Conservation (phyloP, 2,888 invertebrate species). For the Acholoe squamosa region DNA sequence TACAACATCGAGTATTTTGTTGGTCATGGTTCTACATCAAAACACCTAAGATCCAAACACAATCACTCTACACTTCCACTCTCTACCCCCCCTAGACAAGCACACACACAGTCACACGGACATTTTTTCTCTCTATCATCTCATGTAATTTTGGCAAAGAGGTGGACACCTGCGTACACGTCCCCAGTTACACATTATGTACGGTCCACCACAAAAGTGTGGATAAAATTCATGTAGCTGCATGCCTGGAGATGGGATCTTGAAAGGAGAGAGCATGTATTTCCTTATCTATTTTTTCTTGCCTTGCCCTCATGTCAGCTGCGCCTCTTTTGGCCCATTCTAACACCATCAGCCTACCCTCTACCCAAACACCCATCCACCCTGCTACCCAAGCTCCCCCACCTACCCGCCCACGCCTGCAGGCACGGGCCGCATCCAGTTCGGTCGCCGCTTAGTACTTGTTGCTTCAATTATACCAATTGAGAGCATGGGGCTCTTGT, state of each 20-base stretch:
- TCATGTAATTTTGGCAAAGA: constrained; percentile 45
- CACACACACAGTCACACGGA: no score
- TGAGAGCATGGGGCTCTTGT: constrained; percentile 34
- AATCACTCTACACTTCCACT: not conserved
- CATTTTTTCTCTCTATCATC: not conserved
- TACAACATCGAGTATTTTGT: no score
- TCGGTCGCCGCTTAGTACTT: constrained; percentile 45
- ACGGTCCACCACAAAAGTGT: constrained; percentile 32
- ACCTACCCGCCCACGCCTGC: not conserved
- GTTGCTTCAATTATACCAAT: constrained; percentile 62
- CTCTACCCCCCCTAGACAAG: no score
- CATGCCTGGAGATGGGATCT: constrained; percentile 4
- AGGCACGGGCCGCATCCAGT: constrained; percentile 25
- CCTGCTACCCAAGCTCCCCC: not conserved
- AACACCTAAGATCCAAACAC: not conserved
- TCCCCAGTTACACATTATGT: not conserved
- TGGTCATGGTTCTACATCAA: not conserved
- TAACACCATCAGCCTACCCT: not conserved
- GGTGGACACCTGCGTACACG: constrained; percentile 23
- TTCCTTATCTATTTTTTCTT: not conserved
- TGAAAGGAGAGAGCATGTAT: not conserved
- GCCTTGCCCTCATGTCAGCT: not conserved
- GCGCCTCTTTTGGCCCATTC: not conserved
- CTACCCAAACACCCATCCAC: not conserved
- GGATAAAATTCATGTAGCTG: not conserved